Evolutionary conservation across 2,888 invertebrate genomes (phyloP).

Genomic region (Idaea aversata): DNA sequence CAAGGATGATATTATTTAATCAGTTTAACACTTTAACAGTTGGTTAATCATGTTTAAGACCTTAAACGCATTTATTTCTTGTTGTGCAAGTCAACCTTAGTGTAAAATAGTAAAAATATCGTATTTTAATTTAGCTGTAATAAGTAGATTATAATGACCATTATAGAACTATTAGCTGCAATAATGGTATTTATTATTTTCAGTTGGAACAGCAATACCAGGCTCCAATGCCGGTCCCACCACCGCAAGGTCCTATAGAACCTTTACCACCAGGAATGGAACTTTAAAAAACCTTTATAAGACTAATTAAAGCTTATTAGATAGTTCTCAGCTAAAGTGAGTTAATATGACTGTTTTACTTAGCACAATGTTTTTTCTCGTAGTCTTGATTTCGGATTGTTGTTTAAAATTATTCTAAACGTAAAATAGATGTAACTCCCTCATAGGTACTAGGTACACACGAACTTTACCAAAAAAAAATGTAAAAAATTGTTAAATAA

Average conservation of each 20-base stretch:
- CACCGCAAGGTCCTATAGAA: constrained; percentile 44
- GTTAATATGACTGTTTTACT: not conserved
- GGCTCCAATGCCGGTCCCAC: constrained; percentile 28
- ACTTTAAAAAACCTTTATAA: not conserved
- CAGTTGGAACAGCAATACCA: constrained; percentile 36
- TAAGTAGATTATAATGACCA: not conserved
- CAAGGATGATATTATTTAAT: no score
- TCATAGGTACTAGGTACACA: no score
- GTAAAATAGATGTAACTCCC: no score
- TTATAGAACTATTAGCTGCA: no score
- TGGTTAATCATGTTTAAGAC: not conserved
- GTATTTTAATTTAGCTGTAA: not conserved
- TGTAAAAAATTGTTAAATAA: no score
- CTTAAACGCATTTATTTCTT: constrained; percentile 1
- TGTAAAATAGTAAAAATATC: no score
- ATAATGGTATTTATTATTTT: constrained; percentile 10
- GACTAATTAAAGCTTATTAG: not conserved
- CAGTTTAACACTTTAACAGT: no score
- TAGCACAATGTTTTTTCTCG: no score
- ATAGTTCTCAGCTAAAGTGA: no score
- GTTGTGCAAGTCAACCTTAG: not conserved
- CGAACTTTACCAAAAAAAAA: no score
- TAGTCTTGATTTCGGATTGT: no score
- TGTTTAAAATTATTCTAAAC: no score
- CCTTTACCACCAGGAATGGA: constrained; percentile 72